A percentile compares a stretch with the other conserved stretches of the same genome.
Conservation (phyloP, 2,113 vertebrate species). For the Tachuris rubrigastra region DNA sequence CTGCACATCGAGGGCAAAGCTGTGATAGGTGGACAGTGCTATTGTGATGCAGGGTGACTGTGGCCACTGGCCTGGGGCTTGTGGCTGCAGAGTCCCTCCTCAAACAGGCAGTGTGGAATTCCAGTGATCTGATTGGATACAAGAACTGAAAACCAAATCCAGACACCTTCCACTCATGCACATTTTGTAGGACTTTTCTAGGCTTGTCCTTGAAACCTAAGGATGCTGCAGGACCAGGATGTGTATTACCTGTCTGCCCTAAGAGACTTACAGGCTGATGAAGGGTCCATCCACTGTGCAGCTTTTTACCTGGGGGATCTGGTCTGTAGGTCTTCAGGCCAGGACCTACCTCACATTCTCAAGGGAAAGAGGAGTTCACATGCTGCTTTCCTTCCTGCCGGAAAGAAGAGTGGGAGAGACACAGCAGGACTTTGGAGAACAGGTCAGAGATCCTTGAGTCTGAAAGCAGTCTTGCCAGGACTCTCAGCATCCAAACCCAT, state of each 20-base stretch:
- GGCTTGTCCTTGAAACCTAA: not conserved
- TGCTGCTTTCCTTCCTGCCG: not conserved
- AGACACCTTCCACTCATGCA: fast-evolving
- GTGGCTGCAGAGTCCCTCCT: not conserved
- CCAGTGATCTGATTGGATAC: fast-evolving
- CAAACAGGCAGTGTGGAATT: fast-evolving
- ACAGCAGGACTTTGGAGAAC: not conserved
- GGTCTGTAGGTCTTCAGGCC: not conserved
- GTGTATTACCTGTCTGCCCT: fast-evolving
- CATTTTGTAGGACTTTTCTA: not conserved
- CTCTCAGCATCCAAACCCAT: not conserved
- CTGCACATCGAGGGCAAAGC: not conserved
- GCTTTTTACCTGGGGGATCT: not conserved
- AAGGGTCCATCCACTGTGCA: fast-evolving
- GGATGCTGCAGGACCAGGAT: not conserved
- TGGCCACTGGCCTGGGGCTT: not conserved
- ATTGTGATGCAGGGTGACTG: not conserved
- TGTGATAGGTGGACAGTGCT: not conserved
- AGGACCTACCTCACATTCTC: not conserved
- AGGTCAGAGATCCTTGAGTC: not conserved
- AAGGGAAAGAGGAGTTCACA: not conserved
- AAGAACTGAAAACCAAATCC: not conserved
- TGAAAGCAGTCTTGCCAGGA: not conserved
- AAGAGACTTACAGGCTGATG: not conserved
- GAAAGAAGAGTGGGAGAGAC: not conserved